Conservation (phyloP, 2,888 invertebrate species). For the Anticlea derivata region DNA sequence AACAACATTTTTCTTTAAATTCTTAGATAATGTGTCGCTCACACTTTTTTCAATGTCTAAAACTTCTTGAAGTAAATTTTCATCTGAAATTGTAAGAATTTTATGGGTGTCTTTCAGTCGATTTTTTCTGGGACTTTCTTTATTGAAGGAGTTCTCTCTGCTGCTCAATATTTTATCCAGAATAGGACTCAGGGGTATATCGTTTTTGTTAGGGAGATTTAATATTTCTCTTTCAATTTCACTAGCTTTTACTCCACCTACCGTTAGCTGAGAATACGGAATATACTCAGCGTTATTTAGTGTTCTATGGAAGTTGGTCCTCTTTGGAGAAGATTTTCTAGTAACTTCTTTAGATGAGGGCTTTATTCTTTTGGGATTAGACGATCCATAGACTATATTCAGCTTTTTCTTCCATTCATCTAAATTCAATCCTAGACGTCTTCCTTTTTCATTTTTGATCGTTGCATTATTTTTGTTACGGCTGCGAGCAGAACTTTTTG, state of each 20-base stretch:
- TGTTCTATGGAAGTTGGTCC: conserved; percentile 28
- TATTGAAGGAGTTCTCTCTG: conserved; percentile 63
- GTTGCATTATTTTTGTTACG: conserved; percentile 39
- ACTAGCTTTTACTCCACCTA: conserved; percentile 71
- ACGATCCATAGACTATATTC: conserved; percentile 60
- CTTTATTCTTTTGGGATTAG: conserved; percentile 41
- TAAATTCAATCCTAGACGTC: conserved; percentile 48
- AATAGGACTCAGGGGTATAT: conserved; percentile 66
- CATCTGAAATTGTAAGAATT: conserved; percentile 71
- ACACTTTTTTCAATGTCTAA: conserved; percentile 68
- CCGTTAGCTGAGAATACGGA: conserved; percentile 74
- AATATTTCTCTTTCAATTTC: conserved; percentile 73
- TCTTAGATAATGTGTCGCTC: conserved; percentile 59
- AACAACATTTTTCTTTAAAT: conserved; percentile 38
- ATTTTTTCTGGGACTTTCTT: conserved; percentile 48
- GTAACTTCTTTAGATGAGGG: conserved; percentile 28
- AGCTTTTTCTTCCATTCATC: conserved; percentile 71
- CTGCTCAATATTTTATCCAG: conserved; percentile 69
- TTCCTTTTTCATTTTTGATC: conserved; percentile 45
- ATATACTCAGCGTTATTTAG: conserved; percentile 71
- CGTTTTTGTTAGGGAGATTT: conserved; percentile 57
- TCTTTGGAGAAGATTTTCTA: conserved; percentile 42
- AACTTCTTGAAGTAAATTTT: conserved; percentile 74
- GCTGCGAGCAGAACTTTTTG: conserved; percentile 43
- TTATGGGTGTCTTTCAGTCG: conserved; percentile 46